These are phyloP conservation scores for Myzus persicae DNA, from an alignment of 1,140 invertebrate species.

Conservation along the genomic window DNA sequence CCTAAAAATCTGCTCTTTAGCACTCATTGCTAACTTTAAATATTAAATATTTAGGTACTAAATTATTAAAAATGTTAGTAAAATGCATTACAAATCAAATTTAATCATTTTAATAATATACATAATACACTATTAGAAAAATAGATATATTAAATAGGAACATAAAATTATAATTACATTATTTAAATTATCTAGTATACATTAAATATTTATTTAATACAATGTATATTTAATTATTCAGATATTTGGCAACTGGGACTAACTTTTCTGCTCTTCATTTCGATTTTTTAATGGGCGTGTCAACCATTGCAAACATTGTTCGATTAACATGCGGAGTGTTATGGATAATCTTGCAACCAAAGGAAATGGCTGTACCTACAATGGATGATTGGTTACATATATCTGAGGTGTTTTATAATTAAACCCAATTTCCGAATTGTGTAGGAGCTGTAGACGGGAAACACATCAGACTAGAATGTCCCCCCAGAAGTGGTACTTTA, in stretches of 20 bases:
- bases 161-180: too few relatives aligned
- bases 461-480: slow-evolving; percentile 56
- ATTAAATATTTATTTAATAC: too few relatives aligned
- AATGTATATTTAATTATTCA: neutral
- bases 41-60: too few relatives aligned
- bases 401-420: neutral
- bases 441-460: slow-evolving; percentile 45
- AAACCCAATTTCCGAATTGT: slow-evolving; percentile 13
- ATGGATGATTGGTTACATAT: neutral
- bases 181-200: too few relatives aligned
- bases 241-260: slow-evolving; percentile 27
- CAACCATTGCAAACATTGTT: neutral
- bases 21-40: too few relatives aligned
- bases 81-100: too few relatives aligned
- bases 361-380: neutral
- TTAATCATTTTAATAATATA: too few relatives aligned
- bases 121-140: too few relatives aligned
- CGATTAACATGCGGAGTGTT: neutral
- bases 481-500: neutral
- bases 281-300: slow-evolving; percentile 24
- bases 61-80: too few relatives aligned
- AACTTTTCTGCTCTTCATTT: neutral
- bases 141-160: too few relatives aligned
- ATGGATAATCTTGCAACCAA: neutral
- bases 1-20: too few relatives aligned